Percentiles rank a stretch among this genome's conserved stretches.
Evolutionary conservation across 2,113 vertebrate genomes (phyloP).

Genomic region (Notechis scutatus): DNA sequence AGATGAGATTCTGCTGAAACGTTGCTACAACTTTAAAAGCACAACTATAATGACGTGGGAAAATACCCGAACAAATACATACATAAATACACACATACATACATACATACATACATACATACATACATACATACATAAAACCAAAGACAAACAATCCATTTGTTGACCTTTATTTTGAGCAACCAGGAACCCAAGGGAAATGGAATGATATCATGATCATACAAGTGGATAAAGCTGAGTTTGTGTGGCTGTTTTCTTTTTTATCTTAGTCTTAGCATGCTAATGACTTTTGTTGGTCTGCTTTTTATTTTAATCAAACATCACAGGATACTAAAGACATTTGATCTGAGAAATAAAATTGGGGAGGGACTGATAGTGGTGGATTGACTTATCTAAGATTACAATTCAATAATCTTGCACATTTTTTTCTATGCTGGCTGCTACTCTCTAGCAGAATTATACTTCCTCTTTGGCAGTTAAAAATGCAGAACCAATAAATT

Average conservation of each 20-base stretch:
- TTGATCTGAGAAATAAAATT: neutral
- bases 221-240: neutral
- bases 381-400: neutral
- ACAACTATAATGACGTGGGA: too few relatives aligned
- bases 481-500: neutral
- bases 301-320: neutral
- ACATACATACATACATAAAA: too few relatives aligned
- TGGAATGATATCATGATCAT: neutral
- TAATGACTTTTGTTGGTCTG: neutral
- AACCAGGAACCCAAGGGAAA: neutral
- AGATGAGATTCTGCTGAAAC: too few relatives aligned
- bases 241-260: neutral
- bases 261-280: neutral
- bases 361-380: neutral
- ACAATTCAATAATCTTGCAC: neutral
- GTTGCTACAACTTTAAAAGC: too few relatives aligned
- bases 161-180: neutral
- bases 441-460: neutral
- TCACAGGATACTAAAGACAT: neutral
- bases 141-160: neutral
- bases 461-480: neutral
- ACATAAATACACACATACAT: too few relatives aligned
- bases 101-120: too few relatives aligned
- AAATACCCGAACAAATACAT: too few relatives aligned
- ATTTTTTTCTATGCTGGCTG: neutral